Evolutionary conservation across 2,888 invertebrate species (phyloP).

Genomic region (Oligia fasciuncula): DNA sequence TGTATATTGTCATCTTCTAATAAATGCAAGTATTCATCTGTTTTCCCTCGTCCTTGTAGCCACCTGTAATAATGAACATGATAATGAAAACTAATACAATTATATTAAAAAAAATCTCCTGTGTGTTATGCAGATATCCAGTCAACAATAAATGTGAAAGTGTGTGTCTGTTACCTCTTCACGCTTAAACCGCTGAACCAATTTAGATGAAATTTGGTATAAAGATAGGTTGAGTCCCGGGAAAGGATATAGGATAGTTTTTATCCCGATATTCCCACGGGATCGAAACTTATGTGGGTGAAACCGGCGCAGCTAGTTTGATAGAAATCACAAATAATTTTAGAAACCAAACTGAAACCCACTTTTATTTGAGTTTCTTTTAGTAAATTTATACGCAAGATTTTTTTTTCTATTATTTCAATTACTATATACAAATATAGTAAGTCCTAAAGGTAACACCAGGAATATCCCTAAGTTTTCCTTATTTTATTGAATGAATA

Average conservation of each 20-base stretch:
- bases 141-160: not conserved
- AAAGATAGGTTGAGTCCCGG: no score
- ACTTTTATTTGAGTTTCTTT: not conserved
- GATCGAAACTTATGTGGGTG: no score
- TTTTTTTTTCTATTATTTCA: not conserved
- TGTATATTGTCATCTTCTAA: slow-evolving; percentile 91
- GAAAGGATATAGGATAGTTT: no score
- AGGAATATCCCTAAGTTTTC: slow-evolving; percentile 2
- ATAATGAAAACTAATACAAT: not conserved
- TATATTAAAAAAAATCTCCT: not conserved
- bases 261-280: no score
- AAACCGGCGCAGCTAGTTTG: not conserved
- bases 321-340: not conserved
- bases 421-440: not conserved
- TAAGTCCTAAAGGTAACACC: not conserved
- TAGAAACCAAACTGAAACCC: no score
- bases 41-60: slow-evolving; percentile 94
- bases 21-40: slow-evolving; percentile 92
- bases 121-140: not conserved
- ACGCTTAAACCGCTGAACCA: no score
- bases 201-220: no score
- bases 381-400: no score
- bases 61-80: slow-evolving; percentile 88
- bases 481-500: slow-evolving; percentile 5
- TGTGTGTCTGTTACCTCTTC: no score